Conservation (phyloP, 2,797 vertebrate species). For the Chiloscyllium punctatum region DNA sequence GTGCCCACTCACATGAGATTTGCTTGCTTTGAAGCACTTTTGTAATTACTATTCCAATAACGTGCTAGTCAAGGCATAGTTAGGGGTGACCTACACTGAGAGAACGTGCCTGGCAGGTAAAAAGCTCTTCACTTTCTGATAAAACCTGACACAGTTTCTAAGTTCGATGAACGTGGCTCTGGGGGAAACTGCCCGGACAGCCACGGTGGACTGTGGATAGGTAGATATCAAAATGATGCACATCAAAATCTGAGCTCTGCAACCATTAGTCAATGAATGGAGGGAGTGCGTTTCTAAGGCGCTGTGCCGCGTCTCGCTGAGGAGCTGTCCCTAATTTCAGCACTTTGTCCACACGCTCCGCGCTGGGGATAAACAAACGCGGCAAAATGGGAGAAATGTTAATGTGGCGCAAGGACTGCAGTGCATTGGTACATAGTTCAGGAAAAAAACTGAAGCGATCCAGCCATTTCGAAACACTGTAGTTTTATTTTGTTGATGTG, state of each 20-base stretch:
- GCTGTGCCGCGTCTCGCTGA: no score
- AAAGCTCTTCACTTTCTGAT: background rate
- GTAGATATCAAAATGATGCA: background rate
- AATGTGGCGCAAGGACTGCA: background rate
- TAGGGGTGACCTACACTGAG: conserved; percentile 41
- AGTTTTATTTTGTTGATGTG: background rate
- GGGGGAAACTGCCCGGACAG: background rate
- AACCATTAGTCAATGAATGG: background rate
- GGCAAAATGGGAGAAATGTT: background rate
- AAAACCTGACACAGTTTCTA: no score
- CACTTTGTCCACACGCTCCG: background rate
- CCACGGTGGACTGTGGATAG: no score
- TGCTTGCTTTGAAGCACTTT: background rate
- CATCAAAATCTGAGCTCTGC: background rate
- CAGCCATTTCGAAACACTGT: background rate
- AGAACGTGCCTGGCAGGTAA: conserved; percentile 31
- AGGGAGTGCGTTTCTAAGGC: background rate
- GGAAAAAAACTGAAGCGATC: background rate
- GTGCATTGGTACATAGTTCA: background rate
- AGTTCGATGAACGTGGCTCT: background rate
- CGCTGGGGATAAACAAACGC: background rate
- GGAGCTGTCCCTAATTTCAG: conserved; percentile 29
- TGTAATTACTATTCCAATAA: conserved; percentile 38
- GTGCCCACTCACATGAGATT: background rate
- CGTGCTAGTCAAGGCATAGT: conserved; percentile 36